Evolutionary conservation across 1,140 invertebrate genomes (phyloP).

Genomic region (Hermetia illucens): DNA sequence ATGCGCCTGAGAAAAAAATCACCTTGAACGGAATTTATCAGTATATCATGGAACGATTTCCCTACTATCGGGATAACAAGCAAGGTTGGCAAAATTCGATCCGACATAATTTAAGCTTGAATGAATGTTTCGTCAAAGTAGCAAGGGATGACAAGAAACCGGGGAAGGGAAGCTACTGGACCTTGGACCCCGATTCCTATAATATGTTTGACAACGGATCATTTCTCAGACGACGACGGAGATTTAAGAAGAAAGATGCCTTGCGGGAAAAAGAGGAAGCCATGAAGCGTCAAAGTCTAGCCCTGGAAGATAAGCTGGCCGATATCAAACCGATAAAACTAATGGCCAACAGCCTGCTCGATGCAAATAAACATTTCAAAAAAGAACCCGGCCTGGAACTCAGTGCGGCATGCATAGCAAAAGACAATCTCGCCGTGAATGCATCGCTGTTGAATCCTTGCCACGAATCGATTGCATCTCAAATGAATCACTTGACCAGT

Average conservation of each 20-base stretch:
- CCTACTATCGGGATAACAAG: slow-evolving; percentile 95
- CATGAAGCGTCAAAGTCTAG: slow-evolving; percentile 48
- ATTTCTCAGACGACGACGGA: slow-evolving; percentile 73
- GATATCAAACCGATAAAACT: slow-evolving; percentile 30
- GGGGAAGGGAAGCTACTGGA: slow-evolving; percentile 96
- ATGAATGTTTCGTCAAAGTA: slow-evolving; percentile 98
- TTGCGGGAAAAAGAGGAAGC: slow-evolving; percentile 77
- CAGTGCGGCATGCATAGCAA: slow-evolving; percentile 21
- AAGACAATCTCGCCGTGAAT: slow-evolving; percentile 16
- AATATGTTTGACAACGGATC: slow-evolving; percentile 99
- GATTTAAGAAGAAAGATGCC: slow-evolving; percentile 95
- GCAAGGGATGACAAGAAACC: slow-evolving; percentile 84
- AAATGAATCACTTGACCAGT: slow-evolving; percentile 25
- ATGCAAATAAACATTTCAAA: slow-evolving; percentile 10
- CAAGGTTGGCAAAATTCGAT: slow-evolving; percentile 94
- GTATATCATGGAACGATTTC: slow-evolving; percentile 96
- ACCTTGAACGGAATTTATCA: slow-evolving; percentile 97
- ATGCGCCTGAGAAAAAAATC: slow-evolving; percentile 82
- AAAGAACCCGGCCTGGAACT: slow-evolving; percentile 16
- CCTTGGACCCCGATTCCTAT: slow-evolving; percentile 86
- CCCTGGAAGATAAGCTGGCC: slow-evolving; percentile 29
- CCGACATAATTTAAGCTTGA: slow-evolving; percentile 90
- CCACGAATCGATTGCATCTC: slow-evolving; percentile 25
- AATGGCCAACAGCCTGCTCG: slow-evolving; percentile 25
- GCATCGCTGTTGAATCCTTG: slow-evolving; percentile 27